Percentiles rank a stretch among this genome's conserved stretches.
Conservation (phyloP, 1,140 invertebrate genomes). For the Danaus plexippus region DNA sequence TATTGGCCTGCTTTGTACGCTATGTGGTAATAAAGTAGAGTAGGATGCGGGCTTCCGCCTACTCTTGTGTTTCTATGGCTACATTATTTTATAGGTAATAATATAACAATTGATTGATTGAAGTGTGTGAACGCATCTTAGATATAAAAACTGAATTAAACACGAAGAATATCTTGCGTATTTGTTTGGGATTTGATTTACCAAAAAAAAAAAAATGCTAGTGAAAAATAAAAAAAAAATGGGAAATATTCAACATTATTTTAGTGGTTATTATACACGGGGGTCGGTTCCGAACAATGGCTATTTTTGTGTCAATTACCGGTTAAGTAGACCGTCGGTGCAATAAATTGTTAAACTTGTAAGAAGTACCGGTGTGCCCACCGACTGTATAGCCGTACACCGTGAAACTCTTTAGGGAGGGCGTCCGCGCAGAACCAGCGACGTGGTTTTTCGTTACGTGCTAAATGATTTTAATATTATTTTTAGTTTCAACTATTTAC, state of each 20-base stretch:
- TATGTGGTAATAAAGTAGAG: no score
- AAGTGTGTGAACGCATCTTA: not conserved
- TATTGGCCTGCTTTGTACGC: no score
- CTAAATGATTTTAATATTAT: no score
- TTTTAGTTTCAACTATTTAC: no score
- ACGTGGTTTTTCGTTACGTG: no score
- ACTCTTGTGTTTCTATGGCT: not conserved
- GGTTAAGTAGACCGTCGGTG: constrained; percentile 18
- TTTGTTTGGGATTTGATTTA: no score
- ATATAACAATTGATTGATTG: constrained; percentile 4
- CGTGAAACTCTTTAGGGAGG: constrained; percentile 14
- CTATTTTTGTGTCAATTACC: constrained; percentile 12
- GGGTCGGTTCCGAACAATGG: constrained; percentile 19
- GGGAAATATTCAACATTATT: constrained; percentile 4
- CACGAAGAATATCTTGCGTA: no score
- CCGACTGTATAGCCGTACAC: constrained; percentile 10
- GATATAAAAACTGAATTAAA: no score
- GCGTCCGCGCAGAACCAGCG: constrained; percentile 11
- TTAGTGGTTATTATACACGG: constrained; percentile 11
- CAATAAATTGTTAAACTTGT: constrained; percentile 19
- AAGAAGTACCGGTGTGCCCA: constrained; percentile 18
- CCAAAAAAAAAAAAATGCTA: constrained; percentile 1
- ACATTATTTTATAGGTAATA: not conserved
- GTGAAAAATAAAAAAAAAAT: constrained; percentile 5
- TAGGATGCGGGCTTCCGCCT: constrained; percentile 16